Conservation (phyloP, 2,797 vertebrate genomes). For the Spondyliosoma cantharus region DNA sequence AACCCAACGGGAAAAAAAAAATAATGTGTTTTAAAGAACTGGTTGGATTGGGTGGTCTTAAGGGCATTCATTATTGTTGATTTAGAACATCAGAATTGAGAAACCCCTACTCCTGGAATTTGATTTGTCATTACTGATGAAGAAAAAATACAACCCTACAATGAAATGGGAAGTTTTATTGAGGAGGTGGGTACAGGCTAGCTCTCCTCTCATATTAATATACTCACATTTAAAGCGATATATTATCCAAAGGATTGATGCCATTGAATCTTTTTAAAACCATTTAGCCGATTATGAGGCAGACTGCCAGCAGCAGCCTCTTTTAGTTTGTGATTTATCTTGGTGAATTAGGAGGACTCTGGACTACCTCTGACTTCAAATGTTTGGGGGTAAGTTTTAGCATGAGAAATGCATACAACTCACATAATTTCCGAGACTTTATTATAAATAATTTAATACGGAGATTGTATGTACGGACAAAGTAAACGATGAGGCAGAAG, state of each 20-base stretch:
- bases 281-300: neutral
- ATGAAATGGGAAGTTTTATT: neutral
- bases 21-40: neutral
- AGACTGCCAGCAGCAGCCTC: slow-evolving; percentile 9
- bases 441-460: neutral
- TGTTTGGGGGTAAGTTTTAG: neutral
- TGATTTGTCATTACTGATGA: neutral
- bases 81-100: neutral
- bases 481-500: neutral
- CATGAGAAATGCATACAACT: neutral
- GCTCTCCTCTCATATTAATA: neutral
- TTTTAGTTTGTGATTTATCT: slow-evolving; percentile 18
- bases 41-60: neutral
- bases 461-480: neutral
- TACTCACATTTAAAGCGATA: slow-evolving; percentile 7
- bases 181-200: neutral
- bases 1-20: neutral
- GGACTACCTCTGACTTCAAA: neutral
- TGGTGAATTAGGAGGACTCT: slow-evolving; percentile 9
- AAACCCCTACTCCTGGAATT: neutral
- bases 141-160: neutral
- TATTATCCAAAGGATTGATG: slow-evolving; percentile 13
- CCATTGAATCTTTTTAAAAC: slow-evolving; percentile 9
- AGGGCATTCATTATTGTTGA: neutral
- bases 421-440: slow-evolving; percentile 2